Percentiles rank a stretch among this genome's conserved stretches.
Evolutionary conservation across 1,140 invertebrate species (phyloP).

Genomic region (Tigriopus japonicus): DNA sequence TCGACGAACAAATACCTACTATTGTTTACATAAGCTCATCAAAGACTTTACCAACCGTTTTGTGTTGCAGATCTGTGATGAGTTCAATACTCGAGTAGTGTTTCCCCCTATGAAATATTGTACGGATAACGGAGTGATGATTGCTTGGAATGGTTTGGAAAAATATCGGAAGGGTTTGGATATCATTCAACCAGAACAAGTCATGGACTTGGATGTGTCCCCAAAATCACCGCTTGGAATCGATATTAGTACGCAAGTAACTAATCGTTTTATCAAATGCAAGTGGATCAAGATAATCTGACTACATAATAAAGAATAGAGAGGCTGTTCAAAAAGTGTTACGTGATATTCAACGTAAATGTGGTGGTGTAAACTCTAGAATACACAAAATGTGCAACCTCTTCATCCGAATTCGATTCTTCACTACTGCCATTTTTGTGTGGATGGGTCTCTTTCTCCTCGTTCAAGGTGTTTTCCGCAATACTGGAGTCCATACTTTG

Average conservation of each 20-base stretch:
- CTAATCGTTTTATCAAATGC: constrained; percentile 34
- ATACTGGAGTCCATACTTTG: too few species aligned
- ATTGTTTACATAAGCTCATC: not conserved
- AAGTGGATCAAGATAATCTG: constrained; percentile 32
- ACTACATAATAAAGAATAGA: too few species aligned
- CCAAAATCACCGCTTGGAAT: constrained; percentile 35
- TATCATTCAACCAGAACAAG: constrained; percentile 24
- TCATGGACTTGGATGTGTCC: constrained; percentile 28
- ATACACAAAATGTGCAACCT: too few species aligned
- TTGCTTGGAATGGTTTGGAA: constrained; percentile 93
- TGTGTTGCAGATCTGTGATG: constrained; percentile 33
- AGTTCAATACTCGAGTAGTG: constrained; percentile 41
- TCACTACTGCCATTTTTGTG: too few species aligned
- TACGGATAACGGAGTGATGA: constrained; percentile 98
- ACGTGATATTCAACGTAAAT: too few species aligned
- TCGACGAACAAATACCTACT: too few species aligned
- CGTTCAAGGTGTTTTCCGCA: too few species aligned
- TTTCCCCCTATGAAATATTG: constrained; percentile 69
- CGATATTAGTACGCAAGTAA: constrained; percentile 34
- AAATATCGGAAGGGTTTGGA: constrained; percentile 29
- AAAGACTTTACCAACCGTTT: not conserved
- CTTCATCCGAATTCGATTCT: too few species aligned
- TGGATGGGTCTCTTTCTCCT: too few species aligned
- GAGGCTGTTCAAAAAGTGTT: too few species aligned
- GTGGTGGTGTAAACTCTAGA: too few species aligned